Evolutionary conservation across 37 sponge, comb jelly and placozoan genomes (phyloP).

Genomic region (Hormiphora californensis): DNA sequence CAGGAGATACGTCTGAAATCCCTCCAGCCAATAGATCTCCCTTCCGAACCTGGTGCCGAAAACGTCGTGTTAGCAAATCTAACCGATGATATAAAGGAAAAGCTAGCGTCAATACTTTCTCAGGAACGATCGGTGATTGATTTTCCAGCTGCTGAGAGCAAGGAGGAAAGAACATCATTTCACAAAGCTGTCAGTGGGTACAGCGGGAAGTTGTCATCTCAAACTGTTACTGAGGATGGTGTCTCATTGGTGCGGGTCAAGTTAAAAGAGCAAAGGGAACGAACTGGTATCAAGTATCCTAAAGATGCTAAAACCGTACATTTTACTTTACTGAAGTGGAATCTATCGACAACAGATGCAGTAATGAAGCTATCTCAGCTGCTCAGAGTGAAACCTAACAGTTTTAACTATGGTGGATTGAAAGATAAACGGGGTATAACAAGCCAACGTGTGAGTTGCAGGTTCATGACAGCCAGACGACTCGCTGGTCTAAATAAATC

Average conservation of each 20-base stretch:
- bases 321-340: conserved; percentile 45
- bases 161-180: background rate
- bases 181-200: background rate
- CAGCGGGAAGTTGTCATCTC: conserved; percentile 1
- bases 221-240: background rate
- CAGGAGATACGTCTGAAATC: background rate
- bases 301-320: background rate
- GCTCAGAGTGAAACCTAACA: conserved; percentile 61
- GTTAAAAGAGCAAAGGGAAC: background rate
- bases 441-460: conserved; percentile 59
- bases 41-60: no score
- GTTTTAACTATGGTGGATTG: conserved; percentile 73
- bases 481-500: conserved; percentile 62
- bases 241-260: background rate
- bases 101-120: background rate
- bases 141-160: background rate
- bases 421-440: conserved; percentile 93
- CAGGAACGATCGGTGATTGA: no score
- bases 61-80: background rate
- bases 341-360: conserved; percentile 18
- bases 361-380: background rate
- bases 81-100: no score
- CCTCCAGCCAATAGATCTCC: background rate
- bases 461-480: conserved; percentile 60
- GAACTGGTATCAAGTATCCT: background rate